These are phyloP conservation scores for Nephrotoma guestfalica DNA, from an alignment of 2,888 invertebrate genomes.

Conservation along the genomic window DNA sequence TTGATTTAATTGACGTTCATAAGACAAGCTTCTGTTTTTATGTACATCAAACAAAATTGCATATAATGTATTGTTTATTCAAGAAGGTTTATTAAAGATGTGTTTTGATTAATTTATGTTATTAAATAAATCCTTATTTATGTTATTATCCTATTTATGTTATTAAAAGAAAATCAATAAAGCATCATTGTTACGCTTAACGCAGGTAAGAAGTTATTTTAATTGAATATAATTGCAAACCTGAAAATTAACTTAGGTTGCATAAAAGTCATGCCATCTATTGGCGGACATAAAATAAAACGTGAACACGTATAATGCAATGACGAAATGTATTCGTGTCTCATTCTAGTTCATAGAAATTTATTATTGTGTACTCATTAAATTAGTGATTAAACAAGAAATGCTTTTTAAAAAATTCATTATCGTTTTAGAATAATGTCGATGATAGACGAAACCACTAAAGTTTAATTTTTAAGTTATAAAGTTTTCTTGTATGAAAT, in stretches of 20 bases:
- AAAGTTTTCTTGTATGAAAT: background rate
- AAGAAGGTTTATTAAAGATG: too few relatives aligned
- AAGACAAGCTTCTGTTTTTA: too few relatives aligned
- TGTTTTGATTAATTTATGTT: too few relatives aligned
- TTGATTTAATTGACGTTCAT: too few relatives aligned
- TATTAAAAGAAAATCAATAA: too few relatives aligned
- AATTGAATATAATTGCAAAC: background rate
- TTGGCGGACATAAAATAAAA: background rate
- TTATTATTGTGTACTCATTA: background rate
- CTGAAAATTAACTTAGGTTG: background rate
- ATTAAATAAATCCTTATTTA: too few relatives aligned
- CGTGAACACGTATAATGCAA: background rate
- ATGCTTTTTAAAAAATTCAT: background rate
- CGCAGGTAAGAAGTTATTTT: background rate
- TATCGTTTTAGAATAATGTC: background rate
- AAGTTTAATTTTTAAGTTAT: background rate
- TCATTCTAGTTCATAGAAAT: background rate
- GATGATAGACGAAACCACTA: background rate
- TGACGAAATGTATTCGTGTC: background rate
- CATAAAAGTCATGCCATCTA: background rate
- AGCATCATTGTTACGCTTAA: background rate
- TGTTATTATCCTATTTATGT: too few relatives aligned
- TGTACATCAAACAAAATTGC: too few relatives aligned
- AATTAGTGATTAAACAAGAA: background rate
- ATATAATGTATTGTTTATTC: too few relatives aligned